These are phyloP conservation scores for Falco berigora DNA, from an alignment of 2,797 vertebrate species.

Conservation along the genomic window DNA sequence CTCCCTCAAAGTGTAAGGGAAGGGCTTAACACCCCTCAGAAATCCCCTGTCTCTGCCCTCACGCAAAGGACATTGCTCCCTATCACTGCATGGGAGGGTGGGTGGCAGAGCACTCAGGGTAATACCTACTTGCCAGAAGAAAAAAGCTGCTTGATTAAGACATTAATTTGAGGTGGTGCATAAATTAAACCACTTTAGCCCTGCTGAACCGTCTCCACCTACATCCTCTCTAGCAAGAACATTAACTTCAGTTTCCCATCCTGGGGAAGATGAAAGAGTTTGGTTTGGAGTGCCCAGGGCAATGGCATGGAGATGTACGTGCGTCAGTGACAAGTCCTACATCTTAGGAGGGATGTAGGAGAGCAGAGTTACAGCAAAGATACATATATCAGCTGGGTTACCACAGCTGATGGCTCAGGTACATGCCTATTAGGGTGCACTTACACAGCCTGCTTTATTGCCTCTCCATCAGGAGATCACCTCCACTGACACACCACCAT, in stretches of 20 bases:
- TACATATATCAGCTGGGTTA: not conserved
- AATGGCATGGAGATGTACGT: rapidly evolving
- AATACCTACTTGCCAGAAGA: not conserved
- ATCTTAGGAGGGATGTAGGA: not conserved
- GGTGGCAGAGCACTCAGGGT: not conserved
- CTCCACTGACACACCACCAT: not conserved
- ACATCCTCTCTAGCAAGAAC: not conserved
- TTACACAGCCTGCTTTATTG: not conserved
- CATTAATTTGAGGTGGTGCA: not conserved
- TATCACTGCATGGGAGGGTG: rapidly evolving
- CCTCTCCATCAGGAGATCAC: not conserved
- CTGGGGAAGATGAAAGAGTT: not conserved
- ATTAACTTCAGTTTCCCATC: not conserved
- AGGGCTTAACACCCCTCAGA: not conserved
- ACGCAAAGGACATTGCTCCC: rapidly evolving
- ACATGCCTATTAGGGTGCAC: not conserved
- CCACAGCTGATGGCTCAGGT: not conserved
- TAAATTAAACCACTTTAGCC: not conserved
- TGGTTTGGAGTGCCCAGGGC: not conserved
- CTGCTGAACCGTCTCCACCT: not conserved
- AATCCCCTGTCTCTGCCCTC: not conserved
- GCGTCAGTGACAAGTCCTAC: not conserved
- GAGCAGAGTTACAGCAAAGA: not conserved
- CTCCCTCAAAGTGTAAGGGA: not conserved
- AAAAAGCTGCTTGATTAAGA: not conserved